Conservation (phyloP, 1,140 invertebrate genomes). For the Polypedilum vanderplanki region DNA sequence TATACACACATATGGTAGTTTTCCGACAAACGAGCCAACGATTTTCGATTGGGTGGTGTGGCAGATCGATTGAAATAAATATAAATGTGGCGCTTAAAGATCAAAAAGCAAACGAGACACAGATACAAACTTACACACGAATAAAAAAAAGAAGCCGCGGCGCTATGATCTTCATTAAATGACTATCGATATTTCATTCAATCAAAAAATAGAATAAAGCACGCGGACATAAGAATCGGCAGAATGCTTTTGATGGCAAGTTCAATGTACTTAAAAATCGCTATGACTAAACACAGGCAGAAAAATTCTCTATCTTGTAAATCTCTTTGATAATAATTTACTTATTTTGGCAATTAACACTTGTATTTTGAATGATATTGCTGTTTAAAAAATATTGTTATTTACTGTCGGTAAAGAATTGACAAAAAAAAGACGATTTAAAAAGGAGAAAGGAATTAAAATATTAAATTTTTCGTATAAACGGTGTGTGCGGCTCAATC, state of each 20-base stretch:
- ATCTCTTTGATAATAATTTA: too few relatives aligned
- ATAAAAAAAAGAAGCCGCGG: not conserved
- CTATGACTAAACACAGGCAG: too few relatives aligned
- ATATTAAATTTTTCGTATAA: too few relatives aligned
- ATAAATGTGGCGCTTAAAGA: not conserved
- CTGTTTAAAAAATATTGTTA: too few relatives aligned
- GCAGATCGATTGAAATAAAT: not conserved
- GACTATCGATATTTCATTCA: not conserved
- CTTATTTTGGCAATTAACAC: too few relatives aligned
- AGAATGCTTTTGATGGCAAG: too few relatives aligned
- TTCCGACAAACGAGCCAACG: conserved; percentile 9
- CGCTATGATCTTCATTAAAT: conserved; percentile 26
- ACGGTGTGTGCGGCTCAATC: not conserved
- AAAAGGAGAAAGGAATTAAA: too few relatives aligned
- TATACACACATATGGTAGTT: not conserved
- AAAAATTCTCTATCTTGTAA: too few relatives aligned
- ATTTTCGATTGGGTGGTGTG: not conserved
- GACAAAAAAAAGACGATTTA: too few relatives aligned
- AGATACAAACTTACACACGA: not conserved
- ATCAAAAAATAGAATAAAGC: not conserved
- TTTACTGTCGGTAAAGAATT: too few relatives aligned
- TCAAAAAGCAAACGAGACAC: conserved; percentile 1
- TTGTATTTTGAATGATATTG: too few relatives aligned
- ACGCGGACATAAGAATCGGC: not conserved
- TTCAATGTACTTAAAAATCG: too few relatives aligned